Evolutionary conservation across 2,113 vertebrate genomes (phyloP), one percentile per base, ranked within the genome.

Genomic region (Excalfactoria chinensis): DNA sequence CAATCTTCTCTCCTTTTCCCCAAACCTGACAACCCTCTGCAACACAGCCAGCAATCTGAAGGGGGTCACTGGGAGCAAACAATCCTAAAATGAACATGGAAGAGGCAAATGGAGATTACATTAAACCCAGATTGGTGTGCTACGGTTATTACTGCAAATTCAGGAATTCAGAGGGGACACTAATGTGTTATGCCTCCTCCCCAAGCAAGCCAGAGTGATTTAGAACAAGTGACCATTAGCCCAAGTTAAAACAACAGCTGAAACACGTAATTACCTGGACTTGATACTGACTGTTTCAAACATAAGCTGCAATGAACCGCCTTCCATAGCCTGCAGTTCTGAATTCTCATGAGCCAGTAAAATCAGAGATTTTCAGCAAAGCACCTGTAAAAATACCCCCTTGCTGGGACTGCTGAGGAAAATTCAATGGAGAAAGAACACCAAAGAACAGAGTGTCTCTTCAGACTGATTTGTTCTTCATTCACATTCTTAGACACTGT

Each of bases 381-480:
- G 5, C 12, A 59, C 18, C 53, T 85, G 37, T 86, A 63, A 94
- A 91, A 94, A 67, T 35, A 88, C 40, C 46, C 63, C 32, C 60
- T 49, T 71, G 32, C 64, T 88, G 21, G n/a, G 35, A 66, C n/a
- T 34, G 35, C 63, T 44, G 35, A 79, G 60, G 37, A 88, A 11
- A 28, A 25, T 41, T 72, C 87, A 46, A 78, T 49, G 28, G 21
- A 75, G 79, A 86, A 85, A 72, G 34, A 72, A 87, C 28, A 83
- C 63, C n/a, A 32, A 92, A 73, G 55, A 92, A 93, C 41, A 91
- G 26, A 79, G 82, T 76, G 37, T 79, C 78, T 83, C 70, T 88
- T 70, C 63, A 21, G 40, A 32, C 67, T 87, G 82, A 95, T 94
- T 93, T 91, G 83, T 88, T 72, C 76, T 91, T 64, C 85, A 93